A percentile compares a stretch with the other conserved stretches of the same genome.
Evolutionary conservation across 2,113 vertebrate genomes (phyloP).

Genomic region (Sclerurus mexicanus): DNA sequence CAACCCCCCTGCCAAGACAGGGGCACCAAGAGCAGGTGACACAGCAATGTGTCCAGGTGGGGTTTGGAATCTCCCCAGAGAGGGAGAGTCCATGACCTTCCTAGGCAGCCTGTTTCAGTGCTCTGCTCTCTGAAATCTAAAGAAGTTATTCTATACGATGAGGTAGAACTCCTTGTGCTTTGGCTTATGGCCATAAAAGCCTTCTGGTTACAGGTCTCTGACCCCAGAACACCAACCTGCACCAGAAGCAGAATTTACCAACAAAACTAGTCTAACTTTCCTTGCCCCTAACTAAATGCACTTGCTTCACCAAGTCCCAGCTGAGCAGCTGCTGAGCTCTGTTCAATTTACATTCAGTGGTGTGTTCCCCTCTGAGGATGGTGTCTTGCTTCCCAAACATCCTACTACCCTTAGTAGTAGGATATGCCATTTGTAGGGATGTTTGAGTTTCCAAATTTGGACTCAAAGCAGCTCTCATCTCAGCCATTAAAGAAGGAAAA

Average conservation of each 20-base stretch:
- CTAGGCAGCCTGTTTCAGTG: neutral
- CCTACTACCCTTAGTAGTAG: neutral
- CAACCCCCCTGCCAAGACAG: neutral
- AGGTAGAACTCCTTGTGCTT: neutral
- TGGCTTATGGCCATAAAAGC: neutral
- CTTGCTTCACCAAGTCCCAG: neutral
- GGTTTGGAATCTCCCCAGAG: neutral
- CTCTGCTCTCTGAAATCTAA: fast-evolving
- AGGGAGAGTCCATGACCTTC: neutral
- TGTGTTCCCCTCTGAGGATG: neutral
- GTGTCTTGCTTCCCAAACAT: neutral
- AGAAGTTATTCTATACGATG: neutral
- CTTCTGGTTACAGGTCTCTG: neutral
- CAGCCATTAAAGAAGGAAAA: neutral
- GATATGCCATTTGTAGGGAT: neutral
- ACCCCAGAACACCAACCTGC: neutral
- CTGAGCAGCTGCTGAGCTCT: neutral
- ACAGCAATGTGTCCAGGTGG: fast-evolving
- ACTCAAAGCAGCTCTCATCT: neutral
- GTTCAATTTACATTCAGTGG: neutral
- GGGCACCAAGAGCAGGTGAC: neutral
- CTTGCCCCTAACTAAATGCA: neutral
- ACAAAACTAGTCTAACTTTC: neutral
- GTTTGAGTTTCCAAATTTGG: neutral
- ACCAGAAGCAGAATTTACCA: neutral